Evolutionary conservation across 2,888 invertebrate species (phyloP), one percentile per base, ranked within the genome.

Genomic region (Protodeltote pygarga): DNA sequence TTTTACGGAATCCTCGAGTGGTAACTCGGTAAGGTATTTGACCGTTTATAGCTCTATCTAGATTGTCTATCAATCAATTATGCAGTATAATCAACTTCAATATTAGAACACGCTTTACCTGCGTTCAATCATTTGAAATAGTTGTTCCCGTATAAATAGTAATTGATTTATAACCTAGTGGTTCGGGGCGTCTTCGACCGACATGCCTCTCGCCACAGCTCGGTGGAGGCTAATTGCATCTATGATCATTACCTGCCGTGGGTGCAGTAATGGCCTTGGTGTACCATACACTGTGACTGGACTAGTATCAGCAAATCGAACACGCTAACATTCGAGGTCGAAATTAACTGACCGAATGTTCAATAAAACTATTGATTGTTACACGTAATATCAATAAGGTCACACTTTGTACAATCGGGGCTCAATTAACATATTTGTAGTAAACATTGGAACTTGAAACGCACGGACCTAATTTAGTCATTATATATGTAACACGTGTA

Each of bases 91-190:
- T 0, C 19, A 17, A 17, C 11, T 24, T 8, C 17, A 24, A 35
- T 2, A 21, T 5, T 29, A 21, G 9, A 13, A 20, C 20, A 25
- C 21, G 17, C 5, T 4, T 24, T 25, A 11, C 24, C 6, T 51
- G 5, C 9, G 14, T 21, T 27, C 5, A 20, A 2, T 9, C 16
- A 14, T 19, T 35, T 23, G 34, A 48, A 48, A 49, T 14, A 49
- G 57, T 57, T 24, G 42, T 37, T 55, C 53, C 57, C 35, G 35
- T 37, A 50, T 50, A 42, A 48, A 41, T 31, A 49, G 81, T 78
- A 85, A 81, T 85, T 85, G 83, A 75, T 75, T 74, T 63, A 60
- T 77, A 77, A 81, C 80, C 78, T 75, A 76, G 73, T 61, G 64
- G 65, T 50, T 54, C 62, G 65, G 67, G 68, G 65, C 77, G 75